phyloP scores from a whole-genome alignment of 30 jellyfish, hydroid and myxozoan species.

The Calvadosia cruxmelitensis region DNA sequence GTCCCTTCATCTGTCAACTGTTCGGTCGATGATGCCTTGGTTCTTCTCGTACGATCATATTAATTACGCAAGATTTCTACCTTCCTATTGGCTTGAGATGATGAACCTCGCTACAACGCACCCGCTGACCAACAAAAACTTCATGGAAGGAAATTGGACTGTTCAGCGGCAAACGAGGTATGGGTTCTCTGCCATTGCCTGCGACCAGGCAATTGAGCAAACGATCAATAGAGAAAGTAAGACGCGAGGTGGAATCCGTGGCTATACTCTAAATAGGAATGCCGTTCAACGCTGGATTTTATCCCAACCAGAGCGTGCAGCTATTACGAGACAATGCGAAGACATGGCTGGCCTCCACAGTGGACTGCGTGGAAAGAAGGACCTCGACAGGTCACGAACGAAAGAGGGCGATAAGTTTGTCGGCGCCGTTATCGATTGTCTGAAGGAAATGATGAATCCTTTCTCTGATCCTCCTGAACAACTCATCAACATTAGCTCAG shows the following conservation, averaged over 20 bases:
- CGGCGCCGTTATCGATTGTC: background rate
- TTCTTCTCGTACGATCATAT: slow-evolving; percentile 36
- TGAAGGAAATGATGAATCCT: slow-evolving; percentile 12
- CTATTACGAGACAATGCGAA: slow-evolving; percentile 11
- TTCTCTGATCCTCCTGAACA: background rate
- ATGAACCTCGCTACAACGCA: too few relatives aligned
- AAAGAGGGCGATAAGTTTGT: slow-evolving; percentile 1
- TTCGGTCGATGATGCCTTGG: slow-evolving; percentile 60
- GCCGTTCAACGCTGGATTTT: slow-evolving; percentile 19
- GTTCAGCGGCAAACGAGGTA: slow-evolving; percentile 35
- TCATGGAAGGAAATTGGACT: slow-evolving; percentile 50
- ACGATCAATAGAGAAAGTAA: background rate
- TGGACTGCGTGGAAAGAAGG: slow-evolving; percentile 1
- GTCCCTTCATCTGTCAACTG: slow-evolving; percentile 36
- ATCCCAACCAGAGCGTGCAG: slow-evolving; percentile 10
- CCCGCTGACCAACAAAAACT: too few relatives aligned
- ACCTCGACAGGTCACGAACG: slow-evolving; percentile 2
- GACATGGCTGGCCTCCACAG: slow-evolving; percentile 20
- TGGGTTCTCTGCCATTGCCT: slow-evolving; percentile 40
- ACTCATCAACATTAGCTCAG: background rate
- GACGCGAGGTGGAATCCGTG: slow-evolving; percentile 10
- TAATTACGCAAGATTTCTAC: slow-evolving; percentile 35
- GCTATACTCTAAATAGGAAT: slow-evolving; percentile 5
- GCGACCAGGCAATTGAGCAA: too few relatives aligned
- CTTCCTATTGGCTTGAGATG: slow-evolving; percentile 42